phyloP scores from a whole-genome alignment of 2,113 vertebrate species.

The Colinus virginianus region DNA sequence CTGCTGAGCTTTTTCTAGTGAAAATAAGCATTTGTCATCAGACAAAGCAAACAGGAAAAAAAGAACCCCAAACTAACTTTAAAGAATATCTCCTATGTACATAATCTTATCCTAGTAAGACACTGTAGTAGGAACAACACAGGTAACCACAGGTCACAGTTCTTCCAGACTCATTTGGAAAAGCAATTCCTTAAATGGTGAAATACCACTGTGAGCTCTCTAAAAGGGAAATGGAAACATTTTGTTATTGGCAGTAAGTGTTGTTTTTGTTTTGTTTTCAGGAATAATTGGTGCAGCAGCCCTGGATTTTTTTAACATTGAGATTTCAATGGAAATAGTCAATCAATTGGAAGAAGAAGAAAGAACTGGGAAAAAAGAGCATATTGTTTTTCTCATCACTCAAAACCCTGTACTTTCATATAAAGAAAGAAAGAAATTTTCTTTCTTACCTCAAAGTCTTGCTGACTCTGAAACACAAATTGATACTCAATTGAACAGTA shows the following conservation, averaged over 20 bases:
- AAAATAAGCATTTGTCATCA: background rate
- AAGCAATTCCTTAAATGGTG: background rate
- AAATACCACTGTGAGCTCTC: background rate
- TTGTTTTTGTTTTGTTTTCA: slow-evolving; percentile 39
- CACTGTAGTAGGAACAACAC: rapidly evolving
- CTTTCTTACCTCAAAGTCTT: slow-evolving; percentile 6
- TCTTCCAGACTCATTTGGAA: background rate
- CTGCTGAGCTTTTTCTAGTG: background rate
- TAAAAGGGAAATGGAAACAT: background rate
- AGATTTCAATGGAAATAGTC: slow-evolving; percentile 85
- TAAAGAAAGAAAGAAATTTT: slow-evolving; percentile 57
- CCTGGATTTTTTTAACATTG: slow-evolving; percentile 84
- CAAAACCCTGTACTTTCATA: slow-evolving; percentile 66
- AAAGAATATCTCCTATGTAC: background rate
- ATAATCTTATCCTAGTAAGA: background rate
- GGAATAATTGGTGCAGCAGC: slow-evolving; percentile 83
- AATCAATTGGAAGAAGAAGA: slow-evolving; percentile 80
- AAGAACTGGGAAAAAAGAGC: slow-evolving; percentile 81
- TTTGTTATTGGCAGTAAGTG: background rate
- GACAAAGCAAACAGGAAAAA: background rate
- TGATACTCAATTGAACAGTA: slow-evolving; percentile 54
- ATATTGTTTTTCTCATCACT: slow-evolving; percentile 81
- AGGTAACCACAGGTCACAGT: background rate
- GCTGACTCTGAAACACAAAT: slow-evolving; percentile 18
- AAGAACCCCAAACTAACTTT: background rate